Evolutionary conservation across 1,140 invertebrate genomes (phyloP), one percentile per base, ranked within the genome.

Genomic region (Kradibia gibbosae): DNA sequence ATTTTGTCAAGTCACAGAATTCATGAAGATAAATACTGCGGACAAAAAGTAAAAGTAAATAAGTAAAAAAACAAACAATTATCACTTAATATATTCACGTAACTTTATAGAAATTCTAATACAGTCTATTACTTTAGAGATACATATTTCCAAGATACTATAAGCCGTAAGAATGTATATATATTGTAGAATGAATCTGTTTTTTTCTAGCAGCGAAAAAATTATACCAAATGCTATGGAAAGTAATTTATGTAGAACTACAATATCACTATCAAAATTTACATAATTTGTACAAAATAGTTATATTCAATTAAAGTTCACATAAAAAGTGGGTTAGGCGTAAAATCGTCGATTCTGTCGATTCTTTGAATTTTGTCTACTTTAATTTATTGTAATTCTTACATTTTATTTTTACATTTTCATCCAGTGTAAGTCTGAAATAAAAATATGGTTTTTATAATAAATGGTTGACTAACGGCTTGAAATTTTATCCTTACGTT

Each of bases 41-140:
- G 8, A 31, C 2, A 70, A 39, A 48, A 72, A 50, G 39, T 25
- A 72, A 28, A 50, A 72, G 39, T 25, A 11, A 15, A 20, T 3
- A 36, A 74, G 36, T 53, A 34, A 53, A 57, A 74, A 55, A 20
- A 48, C 60, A 62, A 67, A 78, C 65, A 67, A 78, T 78, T 78
- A 78, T 62, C 1, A 67, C 62, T n/a, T 65, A 45, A 65, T 65
- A 67, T 39, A 76, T 75, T 75, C 73, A 57, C 57, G 34, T 39
- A 57, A n/a, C 31, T 42, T 10, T n/a, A 15, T 45, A 73, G 42
- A 73, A 73, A 15, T n/a, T 34, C 11, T 1, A n/a, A 22, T 20
- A 73, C 31, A 73, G 45, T 45, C 45, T 73, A 7, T 8, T 34
- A 39, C 25, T 17, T 3, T 3, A 11, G 11, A 36, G 28, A 57